phyloP scores from a whole-genome alignment of 2,113 vertebrate species.

The Corythaixoides concolor region DNA sequence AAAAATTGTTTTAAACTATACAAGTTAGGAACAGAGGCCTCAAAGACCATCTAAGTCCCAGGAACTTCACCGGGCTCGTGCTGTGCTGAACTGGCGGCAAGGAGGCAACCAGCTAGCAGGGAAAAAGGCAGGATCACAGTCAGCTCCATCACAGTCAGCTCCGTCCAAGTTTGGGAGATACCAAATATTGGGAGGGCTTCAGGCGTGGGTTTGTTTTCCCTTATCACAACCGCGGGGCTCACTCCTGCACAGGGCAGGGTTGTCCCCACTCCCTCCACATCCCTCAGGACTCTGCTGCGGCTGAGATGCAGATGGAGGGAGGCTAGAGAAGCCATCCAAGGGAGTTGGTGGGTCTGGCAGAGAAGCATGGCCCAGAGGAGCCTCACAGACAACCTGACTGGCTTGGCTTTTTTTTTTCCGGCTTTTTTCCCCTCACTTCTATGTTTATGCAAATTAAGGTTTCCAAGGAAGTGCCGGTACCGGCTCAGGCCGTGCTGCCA shows the following conservation, averaged over 20 bases:
- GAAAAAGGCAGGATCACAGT: background rate
- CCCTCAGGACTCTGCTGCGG: background rate
- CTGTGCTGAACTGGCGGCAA: background rate
- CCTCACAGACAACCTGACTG: background rate
- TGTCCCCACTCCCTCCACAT: background rate
- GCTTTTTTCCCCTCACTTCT: background rate
- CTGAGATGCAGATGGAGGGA: background rate
- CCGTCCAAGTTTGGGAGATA: background rate
- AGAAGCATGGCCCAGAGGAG: background rate
- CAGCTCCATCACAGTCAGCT: background rate
- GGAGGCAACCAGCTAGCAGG: background rate
- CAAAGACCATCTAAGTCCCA: background rate
- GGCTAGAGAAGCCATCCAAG: background rate
- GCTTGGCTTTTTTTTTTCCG: background rate
- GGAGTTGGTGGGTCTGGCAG: background rate
- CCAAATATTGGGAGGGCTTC: background rate
- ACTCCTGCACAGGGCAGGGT: rapidly evolving
- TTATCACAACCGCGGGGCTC: rapidly evolving
- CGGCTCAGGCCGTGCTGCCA: background rate
- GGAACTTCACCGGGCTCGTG: background rate
- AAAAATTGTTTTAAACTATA: background rate
- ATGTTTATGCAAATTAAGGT: background rate
- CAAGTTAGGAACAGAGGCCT: background rate
- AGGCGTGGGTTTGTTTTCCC: background rate
- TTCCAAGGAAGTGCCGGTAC: background rate